Base-by-base conservation (phyloP, 2,113 vertebrate genomes). In the Motacilla alba region DNA sequence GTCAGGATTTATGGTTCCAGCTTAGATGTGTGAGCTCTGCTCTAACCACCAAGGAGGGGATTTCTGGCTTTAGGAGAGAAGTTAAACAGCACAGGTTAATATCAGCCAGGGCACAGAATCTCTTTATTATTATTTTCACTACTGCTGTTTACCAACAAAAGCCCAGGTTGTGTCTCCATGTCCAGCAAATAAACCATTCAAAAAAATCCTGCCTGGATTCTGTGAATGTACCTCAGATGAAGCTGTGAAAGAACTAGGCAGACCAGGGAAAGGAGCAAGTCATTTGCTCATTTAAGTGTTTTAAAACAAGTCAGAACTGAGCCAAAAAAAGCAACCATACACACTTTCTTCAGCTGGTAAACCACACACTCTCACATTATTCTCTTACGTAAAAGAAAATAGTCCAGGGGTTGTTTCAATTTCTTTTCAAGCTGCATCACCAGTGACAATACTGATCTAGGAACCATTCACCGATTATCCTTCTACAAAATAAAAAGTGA, bases 321-420 rank as follows among this genome's bases (percentile, higher is more conserved):
- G 68, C 33, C 55, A 28, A 59, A 72, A 67, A 30, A 82, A 79
- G 28, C 21, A 62, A 44, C 19, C 19, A 87, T 33, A 39, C 27
- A 58, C 15, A 58, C 7, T 85, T 93, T 39, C n/a, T 89, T 73
- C 43, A 86, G n/a, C 44, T 91, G 43, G 50, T 55, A 91, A 93
- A 76, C 56, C 43, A 39, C 8, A 41, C 10, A 3, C n/a, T 55
- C 16, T 62, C 30, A 3, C 80, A 55, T 49, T 66, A 55, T 22
- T 9, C 23, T 63, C 27, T 26, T 24, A 73, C 20, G 20, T 23
- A 69, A 90, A 89, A 64, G 11, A 68, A 72, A 81, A 20, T 30
- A 75, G 31, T 53, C n/a, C 35, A 44, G 31, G 6, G 11, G 6
- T 31, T 50, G 30, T 49, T 77, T n/a, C 14, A 1, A 59, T 24